A percentile compares a stretch with the other conserved stretches of the same genome.
These are phyloP conservation scores for Eilema sororculum DNA, from an alignment of 2,888 invertebrate genomes.

Conservation along the genomic window DNA sequence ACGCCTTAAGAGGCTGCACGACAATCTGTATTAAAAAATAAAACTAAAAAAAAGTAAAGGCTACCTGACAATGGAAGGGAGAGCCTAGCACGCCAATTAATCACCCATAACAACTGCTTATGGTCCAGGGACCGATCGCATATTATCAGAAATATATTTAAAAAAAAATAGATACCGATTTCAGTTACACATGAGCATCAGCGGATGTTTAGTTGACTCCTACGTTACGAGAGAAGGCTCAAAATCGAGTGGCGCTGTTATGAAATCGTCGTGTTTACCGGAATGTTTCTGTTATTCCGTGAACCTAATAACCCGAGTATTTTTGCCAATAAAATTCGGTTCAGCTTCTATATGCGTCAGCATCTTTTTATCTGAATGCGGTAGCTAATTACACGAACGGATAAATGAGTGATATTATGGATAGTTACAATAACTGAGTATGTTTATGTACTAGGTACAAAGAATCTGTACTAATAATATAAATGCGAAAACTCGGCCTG, in stretches of 20 bases:
- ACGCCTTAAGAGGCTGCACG: too few relatives aligned
- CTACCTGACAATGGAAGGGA: too few relatives aligned
- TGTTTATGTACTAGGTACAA: neutral
- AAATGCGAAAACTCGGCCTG: too few relatives aligned
- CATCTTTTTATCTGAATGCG: neutral
- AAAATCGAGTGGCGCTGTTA: conserved; percentile 3
- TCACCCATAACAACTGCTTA: too few relatives aligned
- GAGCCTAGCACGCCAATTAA: too few relatives aligned
- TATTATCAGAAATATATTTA: too few relatives aligned
- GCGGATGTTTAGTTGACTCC: neutral
- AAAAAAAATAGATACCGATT: too few relatives aligned
- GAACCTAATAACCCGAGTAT: neutral
- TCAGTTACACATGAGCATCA: neutral
- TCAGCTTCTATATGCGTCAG: conserved; percentile 2
- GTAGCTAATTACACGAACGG: neutral
- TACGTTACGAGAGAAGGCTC: neutral
- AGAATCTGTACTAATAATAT: too few relatives aligned
- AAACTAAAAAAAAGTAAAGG: too few relatives aligned
- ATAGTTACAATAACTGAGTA: neutral
- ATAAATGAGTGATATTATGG: neutral
- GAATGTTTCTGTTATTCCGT: neutral
- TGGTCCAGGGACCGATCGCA: too few relatives aligned
- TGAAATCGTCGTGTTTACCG: neutral
- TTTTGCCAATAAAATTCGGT: conserved; percentile 1
- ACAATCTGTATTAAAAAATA: too few relatives aligned